These are phyloP conservation scores for Mesitornis unicolor DNA, from an alignment of 2,113 vertebrate species.

Conservation along the genomic window DNA sequence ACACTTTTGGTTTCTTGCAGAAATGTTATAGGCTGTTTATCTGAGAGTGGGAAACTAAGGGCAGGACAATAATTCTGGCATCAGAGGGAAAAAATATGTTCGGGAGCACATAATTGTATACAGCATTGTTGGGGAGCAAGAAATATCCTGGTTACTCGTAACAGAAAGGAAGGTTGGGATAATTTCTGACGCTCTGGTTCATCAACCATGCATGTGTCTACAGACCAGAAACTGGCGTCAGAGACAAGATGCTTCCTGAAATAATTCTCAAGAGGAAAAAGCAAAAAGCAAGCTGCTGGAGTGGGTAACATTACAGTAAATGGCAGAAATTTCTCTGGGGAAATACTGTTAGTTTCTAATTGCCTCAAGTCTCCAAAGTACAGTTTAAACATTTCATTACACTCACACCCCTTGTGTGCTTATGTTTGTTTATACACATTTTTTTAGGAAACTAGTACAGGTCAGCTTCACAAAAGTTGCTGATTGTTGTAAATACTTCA, in stretches of 20 bases:
- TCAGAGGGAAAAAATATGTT: background rate
- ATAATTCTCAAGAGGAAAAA: background rate
- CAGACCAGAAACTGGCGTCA: background rate
- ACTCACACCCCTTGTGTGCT: background rate
- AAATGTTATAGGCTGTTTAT: background rate
- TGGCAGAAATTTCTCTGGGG: background rate
- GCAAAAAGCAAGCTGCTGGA: background rate
- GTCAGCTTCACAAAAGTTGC: background rate
- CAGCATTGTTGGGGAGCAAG: background rate
- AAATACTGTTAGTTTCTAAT: background rate
- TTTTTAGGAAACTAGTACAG: background rate
- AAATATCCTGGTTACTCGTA: background rate
- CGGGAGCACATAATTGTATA: background rate
- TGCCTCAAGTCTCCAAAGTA: background rate
- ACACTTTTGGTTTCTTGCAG: background rate
- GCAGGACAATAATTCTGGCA: background rate
- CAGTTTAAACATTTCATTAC: background rate
- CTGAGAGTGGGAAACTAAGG: background rate
- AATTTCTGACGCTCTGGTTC: background rate
- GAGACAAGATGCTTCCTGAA: background rate
- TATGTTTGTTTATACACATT: background rate
- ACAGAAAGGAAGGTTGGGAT: background rate
- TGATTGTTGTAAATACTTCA: background rate
- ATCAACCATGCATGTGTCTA: background rate
- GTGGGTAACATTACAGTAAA: background rate